Base-by-base conservation (phyloP, 1,140 invertebrate genomes). In the Zophobas atratus region DNA sequence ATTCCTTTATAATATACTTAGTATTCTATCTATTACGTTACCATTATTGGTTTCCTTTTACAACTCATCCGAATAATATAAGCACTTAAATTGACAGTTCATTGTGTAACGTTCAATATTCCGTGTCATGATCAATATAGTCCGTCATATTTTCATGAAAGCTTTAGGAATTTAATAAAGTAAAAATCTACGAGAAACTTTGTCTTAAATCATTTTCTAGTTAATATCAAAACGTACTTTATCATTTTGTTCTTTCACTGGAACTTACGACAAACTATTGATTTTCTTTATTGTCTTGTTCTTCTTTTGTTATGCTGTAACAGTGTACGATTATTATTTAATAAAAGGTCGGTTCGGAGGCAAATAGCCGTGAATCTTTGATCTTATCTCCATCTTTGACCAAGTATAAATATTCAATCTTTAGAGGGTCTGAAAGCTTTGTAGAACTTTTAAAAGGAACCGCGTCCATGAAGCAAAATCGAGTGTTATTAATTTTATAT, bases 311-410 rank as follows among this genome's bases (percentile, higher is more conserved):
- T 46, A 39, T 43, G 39, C 38, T 67, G 4, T 41, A 46, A 48
- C 38, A 43, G 60, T 67, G 43, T 67, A 32, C 60, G 60, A 32
- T 67, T 67, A 67, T 67, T 67, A 67, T 67, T 67, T 67, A 67
- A 67, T 67, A 67, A 67, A 67, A 67, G 60, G 36, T 67, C 46
- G 8, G 60, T 67, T 67, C 38, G 43, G 39, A 43, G 39, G 60
- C 60, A 67, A 67, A 67, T 67, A 67, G 60, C 60, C 60, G 60
- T 67, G 39, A 67, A 67, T 67, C 60, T 67, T 67, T 67, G 60
- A 67, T 67, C 56, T 60, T 60, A 60, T 60, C 60, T 67, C 20
- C 60, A 67, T 67, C 60, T 67, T 67, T 67, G 60, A 67, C 60
- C 60, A 67, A 67, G 60, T 67, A 67, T 67, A 43, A 67, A 67